phyloP scores from a whole-genome alignment of 2,113 vertebrate species.

The Pardalotus punctatus region DNA sequence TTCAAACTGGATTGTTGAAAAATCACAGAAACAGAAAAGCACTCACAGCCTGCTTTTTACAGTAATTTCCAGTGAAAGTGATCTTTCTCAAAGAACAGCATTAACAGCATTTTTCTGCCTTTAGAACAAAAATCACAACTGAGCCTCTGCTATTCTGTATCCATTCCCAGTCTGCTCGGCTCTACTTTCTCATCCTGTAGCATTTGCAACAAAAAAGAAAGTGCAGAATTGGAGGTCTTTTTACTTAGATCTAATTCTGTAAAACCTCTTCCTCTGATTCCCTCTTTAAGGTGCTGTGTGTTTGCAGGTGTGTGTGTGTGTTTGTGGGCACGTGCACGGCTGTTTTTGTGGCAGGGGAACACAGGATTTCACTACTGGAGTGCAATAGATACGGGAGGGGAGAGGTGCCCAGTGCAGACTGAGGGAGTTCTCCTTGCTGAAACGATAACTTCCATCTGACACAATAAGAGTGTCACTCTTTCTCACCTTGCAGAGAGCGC shows the following conservation, averaged over 20 bases:
- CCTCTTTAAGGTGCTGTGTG: neutral
- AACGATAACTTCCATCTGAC: neutral
- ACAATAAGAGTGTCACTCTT: conserved; percentile 7
- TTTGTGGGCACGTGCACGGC: neutral
- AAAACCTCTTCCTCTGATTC: neutral
- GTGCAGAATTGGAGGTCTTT: neutral
- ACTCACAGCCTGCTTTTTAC: neutral
- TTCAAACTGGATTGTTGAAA: neutral
- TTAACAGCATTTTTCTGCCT: neutral
- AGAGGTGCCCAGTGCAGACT: neutral
- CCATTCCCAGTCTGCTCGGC: neutral
- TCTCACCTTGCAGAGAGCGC: neutral
- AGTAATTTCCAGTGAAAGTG: neutral
- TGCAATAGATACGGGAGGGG: neutral
- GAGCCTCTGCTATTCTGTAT: neutral
- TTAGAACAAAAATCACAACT: neutral
- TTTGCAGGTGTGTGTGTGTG: neutral
- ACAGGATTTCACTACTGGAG: neutral
- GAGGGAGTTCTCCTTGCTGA: neutral
- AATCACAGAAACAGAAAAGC: neutral
- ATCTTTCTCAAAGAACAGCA: neutral
- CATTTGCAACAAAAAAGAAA: neutral
- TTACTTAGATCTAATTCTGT: neutral
- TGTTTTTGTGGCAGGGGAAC: neutral
- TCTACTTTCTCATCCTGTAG: neutral